Conservation (phyloP, 2,888 invertebrate species). For the Dynastes grantii region DNA sequence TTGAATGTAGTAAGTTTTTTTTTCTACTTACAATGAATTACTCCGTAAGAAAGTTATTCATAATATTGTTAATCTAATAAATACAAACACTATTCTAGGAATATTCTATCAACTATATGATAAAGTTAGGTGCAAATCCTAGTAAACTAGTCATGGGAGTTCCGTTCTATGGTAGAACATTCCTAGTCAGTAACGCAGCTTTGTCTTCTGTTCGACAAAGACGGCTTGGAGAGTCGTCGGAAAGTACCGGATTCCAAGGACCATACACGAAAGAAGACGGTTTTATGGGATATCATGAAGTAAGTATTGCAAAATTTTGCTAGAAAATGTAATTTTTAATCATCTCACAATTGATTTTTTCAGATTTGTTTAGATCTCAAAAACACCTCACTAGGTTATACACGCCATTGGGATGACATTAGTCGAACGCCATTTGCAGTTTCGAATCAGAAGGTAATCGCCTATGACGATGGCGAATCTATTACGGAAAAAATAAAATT, state of each 20-base stretch:
- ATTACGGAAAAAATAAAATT: conserved; percentile 77
- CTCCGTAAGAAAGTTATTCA: neutral
- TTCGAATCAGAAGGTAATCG: conserved; percentile 78
- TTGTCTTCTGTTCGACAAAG: conserved; percentile 59
- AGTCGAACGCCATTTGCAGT: conserved; percentile 78
- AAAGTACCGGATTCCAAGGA: conserved; percentile 81
- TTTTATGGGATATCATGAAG: conserved; percentile 92
- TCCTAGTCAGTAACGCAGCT: conserved; percentile 72
- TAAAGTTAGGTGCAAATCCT: conserved; percentile 81
- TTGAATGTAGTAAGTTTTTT: conserved; percentile 79
- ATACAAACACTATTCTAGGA: conserved; percentile 72
- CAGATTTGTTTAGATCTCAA: conserved; percentile 79
- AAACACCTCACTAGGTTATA: conserved; percentile 75
- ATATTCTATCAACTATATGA: conserved; percentile 82
- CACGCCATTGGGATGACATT: conserved; percentile 79
- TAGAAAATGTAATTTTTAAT: neutral
- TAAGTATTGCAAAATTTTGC: conserved; percentile 62
- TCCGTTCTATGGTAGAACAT: conserved; percentile 89
- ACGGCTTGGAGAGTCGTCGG: conserved; percentile 73
- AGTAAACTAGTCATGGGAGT: conserved; percentile 87
- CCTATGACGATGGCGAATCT: conserved; percentile 84
- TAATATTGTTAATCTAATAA: neutral
- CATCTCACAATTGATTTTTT: conserved; percentile 55
- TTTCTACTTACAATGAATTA: neutral
- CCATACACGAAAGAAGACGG: conserved; percentile 86